Evolutionary conservation across 2,888 invertebrate species (phyloP).

Genomic region (Belgica antarctica): DNA sequence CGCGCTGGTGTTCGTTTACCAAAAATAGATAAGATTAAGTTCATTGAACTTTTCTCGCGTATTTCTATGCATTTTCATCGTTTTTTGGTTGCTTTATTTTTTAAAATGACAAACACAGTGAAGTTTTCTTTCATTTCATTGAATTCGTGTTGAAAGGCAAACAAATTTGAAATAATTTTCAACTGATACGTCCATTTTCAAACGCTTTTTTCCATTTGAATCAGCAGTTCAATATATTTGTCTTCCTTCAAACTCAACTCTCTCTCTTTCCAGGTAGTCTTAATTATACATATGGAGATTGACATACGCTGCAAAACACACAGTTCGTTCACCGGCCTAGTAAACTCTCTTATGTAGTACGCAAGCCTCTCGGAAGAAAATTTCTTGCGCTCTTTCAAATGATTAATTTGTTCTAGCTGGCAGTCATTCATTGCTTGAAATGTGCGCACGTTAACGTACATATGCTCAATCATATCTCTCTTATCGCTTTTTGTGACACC

Average conservation of each 20-base stretch:
- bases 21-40: constrained; percentile 40
- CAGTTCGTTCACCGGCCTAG: constrained; percentile 43
- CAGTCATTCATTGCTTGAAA: too few relatives aligned
- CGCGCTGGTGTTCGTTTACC: neutral
- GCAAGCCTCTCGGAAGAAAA: too few relatives aligned
- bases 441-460: too few relatives aligned
- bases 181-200: too few relatives aligned
- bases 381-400: too few relatives aligned
- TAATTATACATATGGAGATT: too few relatives aligned
- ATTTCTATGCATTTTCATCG: constrained; percentile 42
- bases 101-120: neutral
- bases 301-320: too few relatives aligned
- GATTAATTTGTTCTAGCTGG: too few relatives aligned
- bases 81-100: constrained; percentile 33
- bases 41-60: constrained; percentile 39
- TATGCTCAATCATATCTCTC: too few relatives aligned
- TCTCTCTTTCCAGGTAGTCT: neutral
- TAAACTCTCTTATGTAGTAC: constrained; percentile 40
- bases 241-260: constrained; percentile 31
- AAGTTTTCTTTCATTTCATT: neutral
- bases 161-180: too few relatives aligned
- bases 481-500: neutral
- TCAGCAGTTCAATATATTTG: too few relatives aligned
- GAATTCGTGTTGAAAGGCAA: neutral
- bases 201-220: too few relatives aligned